phyloP scores from a whole-genome alignment of 2,888 invertebrate species.

The Fissipunctia ypsillon region DNA sequence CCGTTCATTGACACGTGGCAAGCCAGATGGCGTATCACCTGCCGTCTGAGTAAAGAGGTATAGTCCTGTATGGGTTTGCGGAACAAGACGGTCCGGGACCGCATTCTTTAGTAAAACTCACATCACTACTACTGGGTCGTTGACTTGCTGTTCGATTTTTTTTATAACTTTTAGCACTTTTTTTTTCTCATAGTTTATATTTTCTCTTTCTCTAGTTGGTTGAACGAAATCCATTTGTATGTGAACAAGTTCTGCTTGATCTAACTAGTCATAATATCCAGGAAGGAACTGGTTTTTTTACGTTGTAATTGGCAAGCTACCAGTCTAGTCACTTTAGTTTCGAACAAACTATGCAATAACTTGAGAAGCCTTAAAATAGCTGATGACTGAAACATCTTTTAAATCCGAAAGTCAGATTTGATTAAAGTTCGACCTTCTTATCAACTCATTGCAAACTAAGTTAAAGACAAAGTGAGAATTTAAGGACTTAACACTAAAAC shows the following conservation, averaged over 20 bases:
- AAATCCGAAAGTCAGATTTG: not conserved
- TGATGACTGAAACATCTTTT: not conserved
- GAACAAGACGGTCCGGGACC: conserved; percentile 79
- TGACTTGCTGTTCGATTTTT: conserved; percentile 73
- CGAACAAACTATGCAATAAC: not conserved
- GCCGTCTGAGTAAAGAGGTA: conserved; percentile 73
- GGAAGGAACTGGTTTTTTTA: not conserved
- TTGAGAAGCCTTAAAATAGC: not conserved
- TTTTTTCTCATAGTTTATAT: not conserved
- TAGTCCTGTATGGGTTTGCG: conserved; percentile 75
- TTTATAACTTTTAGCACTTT: conserved; percentile 23
- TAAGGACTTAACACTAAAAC: not conserved
- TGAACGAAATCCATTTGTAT: not conserved
- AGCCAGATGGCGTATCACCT: conserved; percentile 87
- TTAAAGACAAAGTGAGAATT: not conserved
- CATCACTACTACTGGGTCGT: conserved; percentile 81
- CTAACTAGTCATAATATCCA: not conserved
- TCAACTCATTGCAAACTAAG: not conserved
- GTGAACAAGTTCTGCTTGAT: not conserved
- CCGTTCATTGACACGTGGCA: conserved; percentile 82
- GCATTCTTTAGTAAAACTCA: conserved; percentile 81
- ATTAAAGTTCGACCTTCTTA: not conserved
- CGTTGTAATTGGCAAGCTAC: not conserved
- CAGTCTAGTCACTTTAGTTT: not conserved
- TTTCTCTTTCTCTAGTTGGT: not conserved